A percentile compares a stretch with the other conserved stretches of the same genome.
These are phyloP conservation scores for Perccottus glenii DNA, from an alignment of 2,113 vertebrate species.

Conservation along the genomic window DNA sequence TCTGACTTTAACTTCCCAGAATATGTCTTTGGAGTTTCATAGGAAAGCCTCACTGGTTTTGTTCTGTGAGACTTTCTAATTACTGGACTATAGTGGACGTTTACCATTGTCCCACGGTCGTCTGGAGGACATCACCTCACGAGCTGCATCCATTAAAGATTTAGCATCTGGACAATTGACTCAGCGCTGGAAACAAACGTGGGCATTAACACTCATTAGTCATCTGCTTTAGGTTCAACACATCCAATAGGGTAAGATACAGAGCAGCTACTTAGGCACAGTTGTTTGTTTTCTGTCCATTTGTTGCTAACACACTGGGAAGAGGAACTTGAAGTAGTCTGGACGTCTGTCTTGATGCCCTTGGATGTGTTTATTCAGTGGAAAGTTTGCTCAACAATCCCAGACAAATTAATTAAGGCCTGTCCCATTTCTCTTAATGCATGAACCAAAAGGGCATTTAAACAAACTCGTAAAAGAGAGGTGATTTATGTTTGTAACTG, in stretches of 20 bases:
- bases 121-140: background rate
- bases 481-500: background rate
- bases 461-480: constrained; percentile 6
- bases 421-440: background rate
- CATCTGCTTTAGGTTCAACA: background rate
- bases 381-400: background rate
- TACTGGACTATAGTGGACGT: background rate
- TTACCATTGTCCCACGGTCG: background rate
- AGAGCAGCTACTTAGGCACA: background rate
- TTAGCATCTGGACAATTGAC: constrained; percentile 15
- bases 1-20: background rate
- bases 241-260: background rate
- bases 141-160: background rate
- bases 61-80: background rate
- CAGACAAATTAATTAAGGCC: background rate
- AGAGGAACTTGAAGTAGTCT: background rate
- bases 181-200: background rate
- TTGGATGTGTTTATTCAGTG: no score
- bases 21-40: background rate
- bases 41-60: background rate
- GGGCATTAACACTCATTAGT: constrained; percentile 6
- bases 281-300: background rate
- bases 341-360: no score
- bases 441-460: background rate
- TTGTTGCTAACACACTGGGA: background rate